These are phyloP conservation scores for Bibio marci DNA, from an alignment of 2,888 invertebrate species.

Conservation along the genomic window DNA sequence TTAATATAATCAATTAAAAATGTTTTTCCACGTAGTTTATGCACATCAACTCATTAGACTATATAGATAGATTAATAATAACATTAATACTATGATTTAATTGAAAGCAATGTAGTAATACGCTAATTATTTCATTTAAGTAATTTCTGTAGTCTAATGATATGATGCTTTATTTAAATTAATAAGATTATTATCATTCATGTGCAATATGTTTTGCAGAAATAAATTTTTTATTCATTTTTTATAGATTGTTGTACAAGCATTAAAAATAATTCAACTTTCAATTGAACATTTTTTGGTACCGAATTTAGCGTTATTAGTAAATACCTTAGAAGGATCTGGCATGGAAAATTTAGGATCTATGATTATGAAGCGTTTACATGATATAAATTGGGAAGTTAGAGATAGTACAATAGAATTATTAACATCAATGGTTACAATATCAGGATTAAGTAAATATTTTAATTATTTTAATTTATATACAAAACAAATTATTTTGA, in stretches of 20 bases:
- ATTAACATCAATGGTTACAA: slow-evolving; percentile 46
- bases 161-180: no score
- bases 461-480: no score
- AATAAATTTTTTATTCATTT: no score
- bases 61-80: no score
- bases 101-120: no score
- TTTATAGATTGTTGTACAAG: slow-evolving; percentile 49
- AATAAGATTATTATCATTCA: no score
- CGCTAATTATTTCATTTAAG: no score
- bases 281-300: slow-evolving; percentile 59
- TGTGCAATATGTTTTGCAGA: no score
- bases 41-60: no score
- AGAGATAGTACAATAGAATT: slow-evolving; percentile 61
- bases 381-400: slow-evolving; percentile 61
- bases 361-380: slow-evolving; percentile 48
- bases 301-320: slow-evolving; percentile 55
- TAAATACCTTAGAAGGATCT: slow-evolving; percentile 46
- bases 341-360: slow-evolving; percentile 46
- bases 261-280: slow-evolving; percentile 48
- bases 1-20: slow-evolving; percentile 18
- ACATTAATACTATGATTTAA: no score
- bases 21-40: no score
- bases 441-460: slow-evolving; percentile 50
- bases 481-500: slow-evolving; percentile 1
- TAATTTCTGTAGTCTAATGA: no score